phyloP scores from a whole-genome alignment of 1,140 invertebrate species.

The Eriosoma lanigerum region DNA sequence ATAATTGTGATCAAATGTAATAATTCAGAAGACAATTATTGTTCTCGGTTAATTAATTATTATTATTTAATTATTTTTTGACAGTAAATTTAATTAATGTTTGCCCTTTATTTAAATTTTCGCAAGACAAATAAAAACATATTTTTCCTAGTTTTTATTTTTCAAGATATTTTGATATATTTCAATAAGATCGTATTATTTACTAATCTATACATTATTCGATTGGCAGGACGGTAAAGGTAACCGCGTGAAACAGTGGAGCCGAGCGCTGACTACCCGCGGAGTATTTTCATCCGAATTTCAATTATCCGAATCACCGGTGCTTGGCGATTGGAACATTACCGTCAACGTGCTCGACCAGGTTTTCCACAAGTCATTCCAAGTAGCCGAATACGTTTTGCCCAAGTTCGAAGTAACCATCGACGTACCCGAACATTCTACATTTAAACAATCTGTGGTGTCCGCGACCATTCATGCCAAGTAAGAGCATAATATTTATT shows the following conservation, averaged over 20 bases:
- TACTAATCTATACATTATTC: too few species aligned
- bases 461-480: slow-evolving; percentile 78
- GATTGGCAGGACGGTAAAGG: slow-evolving; percentile 78
- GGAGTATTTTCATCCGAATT: slow-evolving; percentile 80
- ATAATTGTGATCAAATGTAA: too few species aligned
- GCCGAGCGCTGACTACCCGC: slow-evolving; percentile 66
- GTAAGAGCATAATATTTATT: slow-evolving; percentile 60
- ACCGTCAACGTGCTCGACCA: slow-evolving; percentile 66
- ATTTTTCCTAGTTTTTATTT: too few species aligned
- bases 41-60: too few species aligned
- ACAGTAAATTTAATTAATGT: too few species aligned
- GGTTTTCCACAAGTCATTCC: slow-evolving; percentile 70
- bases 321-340: slow-evolving; percentile 91
- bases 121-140: too few species aligned
- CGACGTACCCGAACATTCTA: slow-evolving; percentile 75
- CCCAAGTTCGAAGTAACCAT: slow-evolving; percentile 90
- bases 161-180: too few species aligned
- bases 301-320: slow-evolving; percentile 77
- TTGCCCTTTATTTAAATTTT: too few species aligned
- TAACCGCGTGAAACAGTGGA: slow-evolving; percentile 81
- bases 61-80: too few species aligned
- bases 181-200: too few species aligned
- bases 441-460: slow-evolving; percentile 76
- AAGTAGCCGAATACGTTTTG: slow-evolving; percentile 87
- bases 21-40: too few species aligned